Evolutionary conservation across 2,888 invertebrate species (phyloP).

Genomic region (Brenthis hecate): DNA sequence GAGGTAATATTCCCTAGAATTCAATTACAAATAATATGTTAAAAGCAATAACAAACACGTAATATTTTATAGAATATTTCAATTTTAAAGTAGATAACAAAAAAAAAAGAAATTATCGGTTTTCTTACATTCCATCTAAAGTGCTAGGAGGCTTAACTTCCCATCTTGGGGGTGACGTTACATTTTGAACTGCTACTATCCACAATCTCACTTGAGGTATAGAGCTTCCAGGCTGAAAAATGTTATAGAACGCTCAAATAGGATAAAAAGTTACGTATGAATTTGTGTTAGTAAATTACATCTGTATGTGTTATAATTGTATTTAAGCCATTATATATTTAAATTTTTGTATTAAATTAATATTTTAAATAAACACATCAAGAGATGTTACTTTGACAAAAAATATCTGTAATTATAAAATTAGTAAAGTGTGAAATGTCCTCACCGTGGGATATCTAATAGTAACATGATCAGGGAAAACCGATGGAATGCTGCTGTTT

Average conservation of each 20-base stretch:
- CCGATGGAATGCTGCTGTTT: slow-evolving; percentile 78
- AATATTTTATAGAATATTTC: too few relatives aligned
- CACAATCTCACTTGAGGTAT: slow-evolving; percentile 93
- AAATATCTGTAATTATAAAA: too few relatives aligned
- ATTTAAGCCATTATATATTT: neutral
- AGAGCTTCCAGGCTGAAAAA: slow-evolving; percentile 88
- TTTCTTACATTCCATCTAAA: slow-evolving; percentile 90
- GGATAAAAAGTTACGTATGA: too few relatives aligned
- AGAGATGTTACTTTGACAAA: too few relatives aligned
- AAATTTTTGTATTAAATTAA: neutral
- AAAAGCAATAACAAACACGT: neutral
- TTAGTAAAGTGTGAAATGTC: neutral
- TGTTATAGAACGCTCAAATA: too few relatives aligned
- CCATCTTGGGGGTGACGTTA: slow-evolving; percentile 84
- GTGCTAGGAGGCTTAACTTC: slow-evolving; percentile 88
- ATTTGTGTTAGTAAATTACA: too few relatives aligned
- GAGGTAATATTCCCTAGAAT: slow-evolving; percentile 93
- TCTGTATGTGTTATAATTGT: neutral
- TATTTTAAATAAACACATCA: too few relatives aligned
- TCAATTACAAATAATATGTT: slow-evolving; percentile 32
- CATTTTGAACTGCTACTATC: slow-evolving; percentile 89
- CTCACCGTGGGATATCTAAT: slow-evolving; percentile 92
- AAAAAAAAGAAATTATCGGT: neutral
- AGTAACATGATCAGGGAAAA: slow-evolving; percentile 90
- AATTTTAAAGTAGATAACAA: neutral